Evolutionary conservation across 2,888 invertebrate genomes (phyloP), one percentile per base, ranked within the genome.

Genomic region (Torymus aiolomorphi): DNA sequence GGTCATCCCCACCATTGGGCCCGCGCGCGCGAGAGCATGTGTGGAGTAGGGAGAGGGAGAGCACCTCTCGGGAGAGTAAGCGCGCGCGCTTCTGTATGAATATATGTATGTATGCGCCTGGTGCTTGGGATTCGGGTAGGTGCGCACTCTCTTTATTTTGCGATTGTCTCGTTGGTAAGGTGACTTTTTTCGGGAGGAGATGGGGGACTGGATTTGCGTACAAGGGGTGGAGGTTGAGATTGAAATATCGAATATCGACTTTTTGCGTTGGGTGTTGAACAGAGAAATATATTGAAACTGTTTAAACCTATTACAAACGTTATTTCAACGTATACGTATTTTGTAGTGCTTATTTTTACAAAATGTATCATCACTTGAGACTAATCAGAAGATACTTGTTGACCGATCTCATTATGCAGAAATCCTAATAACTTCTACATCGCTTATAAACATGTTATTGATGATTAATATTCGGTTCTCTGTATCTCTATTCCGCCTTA

Each of bases 1-100:
- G 42, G 42, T 42, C 42, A 42, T 42, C 88, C 89, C 89, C 86
- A 85, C 89, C 84, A 80, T 82, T 42, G 67, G 81, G 16, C 59
- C 72, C 51, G 18, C 85, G 84, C 82, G 54, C 20, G 57, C 10
- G 82, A 82, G 77, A 73, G 80, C 80, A 63, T 81, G 70, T 82
- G 74, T 66, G 69, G 4, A 51, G 18, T 1, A n/a, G 3, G 8
- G 42, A 10, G 42, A 42, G 42, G 8, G 42, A 42, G 42, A 42
- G 42, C 8, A 42, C 8, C 42, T 42, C 42, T 42, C 42, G 8
- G 42, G 49, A 57, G 20, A 61, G 24, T 20, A 42, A 59, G 72
- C 52, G 63, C 49, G 59, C 61, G n/a, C 62, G 78, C 61, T 66
- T 67, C 62, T 24, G 76, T n/a, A 74, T 78, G 69, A 69, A 78